Conservation (phyloP, 2,888 invertebrate species). For the Euclidia mi region DNA sequence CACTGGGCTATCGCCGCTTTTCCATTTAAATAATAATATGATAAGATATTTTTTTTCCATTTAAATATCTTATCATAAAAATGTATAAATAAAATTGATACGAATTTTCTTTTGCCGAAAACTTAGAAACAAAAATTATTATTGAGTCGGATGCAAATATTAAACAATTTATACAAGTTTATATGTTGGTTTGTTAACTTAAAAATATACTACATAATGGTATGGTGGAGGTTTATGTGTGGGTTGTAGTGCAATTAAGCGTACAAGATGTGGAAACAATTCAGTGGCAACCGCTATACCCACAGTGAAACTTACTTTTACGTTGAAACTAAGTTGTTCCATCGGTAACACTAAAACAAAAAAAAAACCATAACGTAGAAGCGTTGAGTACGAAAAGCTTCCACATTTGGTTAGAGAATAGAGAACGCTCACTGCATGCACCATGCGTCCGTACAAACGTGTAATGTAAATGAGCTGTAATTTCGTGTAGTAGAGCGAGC, state of each 20-base stretch:
- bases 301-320: slow-evolving; percentile 6
- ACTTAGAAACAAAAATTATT: too few species aligned
- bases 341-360: slow-evolving; percentile 22
- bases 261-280: slow-evolving; percentile 10
- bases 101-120: too few species aligned
- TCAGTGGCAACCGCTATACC: not conserved
- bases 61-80: too few species aligned
- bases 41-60: too few species aligned
- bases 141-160: too few species aligned
- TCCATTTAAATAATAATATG: too few species aligned
- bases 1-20: too few species aligned
- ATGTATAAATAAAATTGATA: too few species aligned
- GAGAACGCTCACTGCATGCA: slow-evolving; percentile 13
- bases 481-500: slow-evolving; percentile 19
- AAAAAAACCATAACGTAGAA: slow-evolving; percentile 33
- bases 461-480: slow-evolving; percentile 38
- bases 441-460: slow-evolving; percentile 16
- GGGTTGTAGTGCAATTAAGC: slow-evolving; percentile 6
- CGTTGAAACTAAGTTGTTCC: slow-evolving; percentile 29
- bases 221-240: slow-evolving; percentile 17
- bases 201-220: too few species aligned
- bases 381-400: slow-evolving; percentile 24
- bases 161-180: too few species aligned
- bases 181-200: too few species aligned
- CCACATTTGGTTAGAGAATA: slow-evolving; percentile 17